Conservation (phyloP, 2,113 vertebrate genomes). For the Scytalopus superciliaris region DNA sequence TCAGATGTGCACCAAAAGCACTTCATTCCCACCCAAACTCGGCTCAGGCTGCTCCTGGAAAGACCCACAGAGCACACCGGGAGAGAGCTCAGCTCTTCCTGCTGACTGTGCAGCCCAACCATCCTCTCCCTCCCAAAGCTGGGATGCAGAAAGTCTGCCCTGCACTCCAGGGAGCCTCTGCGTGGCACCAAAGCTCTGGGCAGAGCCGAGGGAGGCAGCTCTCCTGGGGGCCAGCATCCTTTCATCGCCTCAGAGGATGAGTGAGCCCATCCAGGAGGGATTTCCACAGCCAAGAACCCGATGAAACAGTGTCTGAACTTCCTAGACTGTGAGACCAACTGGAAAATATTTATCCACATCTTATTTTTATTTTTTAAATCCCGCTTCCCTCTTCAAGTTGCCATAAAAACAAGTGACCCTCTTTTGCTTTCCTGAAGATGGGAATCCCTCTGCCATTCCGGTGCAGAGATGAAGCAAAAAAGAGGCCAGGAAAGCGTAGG, state of each 20-base stretch:
- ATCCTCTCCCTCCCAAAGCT: not conserved
- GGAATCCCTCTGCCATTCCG: not conserved
- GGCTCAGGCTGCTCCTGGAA: not conserved
- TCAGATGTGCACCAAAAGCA: not conserved
- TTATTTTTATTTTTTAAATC: not conserved
- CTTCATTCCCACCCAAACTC: not conserved
- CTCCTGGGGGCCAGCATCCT: not conserved
- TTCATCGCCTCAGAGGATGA: not conserved
- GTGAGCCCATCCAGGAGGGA: not conserved
- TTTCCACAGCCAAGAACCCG: not conserved
- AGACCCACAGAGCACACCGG: rapidly evolving
- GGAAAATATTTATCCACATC: constrained; percentile 16
- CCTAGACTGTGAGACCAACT: not conserved
- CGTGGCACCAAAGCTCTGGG: not conserved
- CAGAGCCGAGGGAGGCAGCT: not conserved
- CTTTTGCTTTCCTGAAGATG: not conserved
- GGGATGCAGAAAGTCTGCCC: not conserved
- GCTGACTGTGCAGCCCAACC: rapidly evolving
- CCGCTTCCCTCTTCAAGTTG: not conserved
- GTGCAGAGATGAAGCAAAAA: not conserved
- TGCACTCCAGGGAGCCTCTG: rapidly evolving
- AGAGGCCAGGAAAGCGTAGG: not conserved
- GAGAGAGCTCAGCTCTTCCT: not conserved
- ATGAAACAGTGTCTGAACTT: constrained; percentile 34
- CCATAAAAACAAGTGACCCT: not conserved